A percentile compares a stretch with the other conserved stretches of the same genome.
phyloP scores from a whole-genome alignment of 1,140 invertebrate genomes.

The Mercenaria mercenaria region DNA sequence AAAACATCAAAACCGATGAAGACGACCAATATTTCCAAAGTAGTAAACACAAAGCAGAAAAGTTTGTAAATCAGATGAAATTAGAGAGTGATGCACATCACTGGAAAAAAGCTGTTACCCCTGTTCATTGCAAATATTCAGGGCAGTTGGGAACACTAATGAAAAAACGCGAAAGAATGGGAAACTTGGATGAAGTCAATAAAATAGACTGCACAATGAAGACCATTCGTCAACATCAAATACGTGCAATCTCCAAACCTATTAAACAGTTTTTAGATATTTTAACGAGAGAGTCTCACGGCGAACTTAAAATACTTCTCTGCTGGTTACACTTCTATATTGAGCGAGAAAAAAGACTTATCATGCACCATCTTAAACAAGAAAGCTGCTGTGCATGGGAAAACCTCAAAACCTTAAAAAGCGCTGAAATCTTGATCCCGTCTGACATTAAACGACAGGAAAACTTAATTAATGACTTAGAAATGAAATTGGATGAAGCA shows the following conservation, averaged over 20 bases:
- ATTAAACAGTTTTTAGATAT: neutral
- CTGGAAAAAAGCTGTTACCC: neutral
- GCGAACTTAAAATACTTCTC: too few species aligned
- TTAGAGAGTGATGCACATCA: too few species aligned
- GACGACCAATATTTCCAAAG: neutral
- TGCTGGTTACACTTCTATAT: neutral
- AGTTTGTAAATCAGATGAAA: neutral
- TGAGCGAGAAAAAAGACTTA: neutral
- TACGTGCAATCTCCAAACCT: neutral
- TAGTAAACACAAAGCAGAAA: neutral
- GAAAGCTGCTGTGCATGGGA: neutral
- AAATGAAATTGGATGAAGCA: neutral
- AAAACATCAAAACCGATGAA: neutral
- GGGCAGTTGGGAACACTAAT: neutral
- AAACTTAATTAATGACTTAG: neutral
- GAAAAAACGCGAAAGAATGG: neutral
- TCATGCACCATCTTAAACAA: neutral
- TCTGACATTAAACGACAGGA: neutral
- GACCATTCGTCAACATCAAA: neutral
- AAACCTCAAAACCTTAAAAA: neutral
- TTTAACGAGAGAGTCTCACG: too few species aligned
- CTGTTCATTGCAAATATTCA: neutral
- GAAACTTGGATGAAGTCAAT: neutral
- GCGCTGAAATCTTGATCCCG: neutral
- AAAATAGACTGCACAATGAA: neutral